A percentile compares a stretch with the other conserved stretches of the same genome.
Conservation (phyloP, 2,113 vertebrate genomes). For the Thryonomys swinderianus region DNA sequence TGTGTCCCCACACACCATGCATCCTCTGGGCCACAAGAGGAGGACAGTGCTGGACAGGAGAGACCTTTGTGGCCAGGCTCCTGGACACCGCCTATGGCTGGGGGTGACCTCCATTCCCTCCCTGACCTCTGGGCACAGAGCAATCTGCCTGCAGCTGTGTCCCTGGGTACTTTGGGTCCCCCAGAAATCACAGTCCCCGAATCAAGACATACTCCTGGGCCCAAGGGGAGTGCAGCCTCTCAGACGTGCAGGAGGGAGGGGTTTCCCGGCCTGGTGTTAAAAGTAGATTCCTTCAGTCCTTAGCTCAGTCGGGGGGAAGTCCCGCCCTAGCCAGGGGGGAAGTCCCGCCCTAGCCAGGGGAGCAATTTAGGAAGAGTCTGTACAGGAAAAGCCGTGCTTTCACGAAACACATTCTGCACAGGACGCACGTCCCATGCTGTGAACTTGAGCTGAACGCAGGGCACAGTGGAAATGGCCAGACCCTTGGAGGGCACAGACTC, state of each 20-base stretch:
- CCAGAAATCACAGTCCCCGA: neutral
- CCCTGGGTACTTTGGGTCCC: fast-evolving
- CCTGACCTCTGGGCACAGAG: fast-evolving
- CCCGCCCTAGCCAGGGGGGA: fast-evolving
- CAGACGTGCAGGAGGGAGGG: fast-evolving
- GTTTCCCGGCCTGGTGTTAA: neutral
- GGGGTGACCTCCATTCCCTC: too few species aligned
- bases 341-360: fast-evolving
- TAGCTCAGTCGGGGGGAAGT: neutral
- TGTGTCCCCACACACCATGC: neutral
- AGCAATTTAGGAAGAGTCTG: neutral
- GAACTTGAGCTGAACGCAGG: neutral
- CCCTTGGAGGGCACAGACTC: fast-evolving
- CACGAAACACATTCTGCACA: neutral
- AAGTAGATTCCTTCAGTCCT: neutral
- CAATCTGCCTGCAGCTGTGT: too few species aligned
- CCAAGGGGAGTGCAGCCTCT: fast-evolving
- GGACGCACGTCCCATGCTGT: fast-evolving
- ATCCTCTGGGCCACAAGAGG: fast-evolving
- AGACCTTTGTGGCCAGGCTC: fast-evolving
- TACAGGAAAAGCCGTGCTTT: neutral
- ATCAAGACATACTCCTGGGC: fast-evolving
- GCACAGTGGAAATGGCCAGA: fast-evolving
- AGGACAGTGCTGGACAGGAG: fast-evolving
- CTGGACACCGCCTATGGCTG: neutral